Percentiles rank a stretch among this genome's conserved stretches.
phyloP scores from a whole-genome alignment of 1,140 invertebrate genomes.

The Drosophila ohnishii region DNA sequence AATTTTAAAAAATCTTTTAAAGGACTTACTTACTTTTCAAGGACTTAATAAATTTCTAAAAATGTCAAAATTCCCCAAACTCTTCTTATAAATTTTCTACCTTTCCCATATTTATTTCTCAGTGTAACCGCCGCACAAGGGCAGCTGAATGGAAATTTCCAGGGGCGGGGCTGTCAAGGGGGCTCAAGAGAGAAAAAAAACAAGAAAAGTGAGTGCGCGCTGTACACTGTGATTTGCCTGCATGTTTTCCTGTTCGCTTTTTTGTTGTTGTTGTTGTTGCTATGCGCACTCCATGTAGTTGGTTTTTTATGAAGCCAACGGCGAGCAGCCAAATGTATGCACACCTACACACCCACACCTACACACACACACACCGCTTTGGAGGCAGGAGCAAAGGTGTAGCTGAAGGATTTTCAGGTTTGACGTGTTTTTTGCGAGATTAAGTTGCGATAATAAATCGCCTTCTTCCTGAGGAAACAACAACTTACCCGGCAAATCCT shows the following conservation, averaged over 20 bases:
- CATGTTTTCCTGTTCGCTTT: constrained; percentile 2
- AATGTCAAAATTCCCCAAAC: too few relatives aligned
- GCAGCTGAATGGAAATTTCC: constrained; percentile 34
- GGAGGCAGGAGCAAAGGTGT: background rate
- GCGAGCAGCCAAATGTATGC: constrained; percentile 26
- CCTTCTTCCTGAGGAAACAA: constrained; percentile 37
- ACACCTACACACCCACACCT: background rate
- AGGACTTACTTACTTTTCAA: too few relatives aligned
- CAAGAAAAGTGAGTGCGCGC: constrained; percentile 2
- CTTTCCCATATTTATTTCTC: background rate
- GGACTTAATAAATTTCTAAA: too few relatives aligned
- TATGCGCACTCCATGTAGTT: constrained; percentile 45
- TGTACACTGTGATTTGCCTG: constrained; percentile 63
- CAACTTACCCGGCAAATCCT: constrained; percentile 39
- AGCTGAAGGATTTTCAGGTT: constrained; percentile 39
- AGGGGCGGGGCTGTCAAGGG: background rate
- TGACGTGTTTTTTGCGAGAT: constrained; percentile 48
- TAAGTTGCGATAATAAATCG: constrained; percentile 52
- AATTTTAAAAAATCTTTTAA: too few relatives aligned
- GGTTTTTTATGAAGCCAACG: constrained; percentile 47
- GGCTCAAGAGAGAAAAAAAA: background rate
- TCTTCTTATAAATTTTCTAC: background rate
- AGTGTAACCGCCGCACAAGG: constrained; percentile 8
- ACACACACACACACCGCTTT: background rate
- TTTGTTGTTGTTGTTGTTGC: constrained; percentile 17